These are phyloP conservation scores for Coleophora flavipennella DNA, from an alignment of 2,888 invertebrate genomes.

Conservation along the genomic window DNA sequence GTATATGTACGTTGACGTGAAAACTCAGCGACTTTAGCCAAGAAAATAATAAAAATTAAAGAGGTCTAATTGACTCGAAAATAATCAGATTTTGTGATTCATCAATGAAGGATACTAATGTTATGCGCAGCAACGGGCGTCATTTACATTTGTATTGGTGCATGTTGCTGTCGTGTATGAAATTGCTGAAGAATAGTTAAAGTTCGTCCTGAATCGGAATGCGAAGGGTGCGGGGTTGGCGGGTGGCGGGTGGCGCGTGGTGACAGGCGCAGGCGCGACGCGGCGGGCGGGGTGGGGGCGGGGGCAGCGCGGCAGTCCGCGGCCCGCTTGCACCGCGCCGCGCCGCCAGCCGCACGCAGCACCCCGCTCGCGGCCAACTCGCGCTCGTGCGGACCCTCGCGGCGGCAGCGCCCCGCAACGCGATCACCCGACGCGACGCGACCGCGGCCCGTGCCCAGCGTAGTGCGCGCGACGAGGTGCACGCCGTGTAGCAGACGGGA, in stretches of 20 bases:
- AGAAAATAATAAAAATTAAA: too few relatives aligned
- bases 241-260: not conserved
- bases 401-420: constrained; percentile 9
- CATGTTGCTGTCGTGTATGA: too few relatives aligned
- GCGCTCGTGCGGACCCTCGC: constrained; percentile 14
- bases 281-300: constrained; percentile 29
- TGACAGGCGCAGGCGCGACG: constrained; percentile 12
- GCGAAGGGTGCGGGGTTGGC: not conserved
- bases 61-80: too few relatives aligned
- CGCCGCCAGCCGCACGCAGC: constrained; percentile 13
- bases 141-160: too few relatives aligned
- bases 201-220: too few relatives aligned
- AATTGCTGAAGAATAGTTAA: too few relatives aligned
- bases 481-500: not conserved
- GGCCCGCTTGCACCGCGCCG: constrained; percentile 22
- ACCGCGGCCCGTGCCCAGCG: not conserved
- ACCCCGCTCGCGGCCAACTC: constrained; percentile 1
- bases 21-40: too few relatives aligned
- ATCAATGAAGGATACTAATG: too few relatives aligned
- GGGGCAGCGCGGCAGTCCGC: constrained; percentile 7
- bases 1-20: too few relatives aligned
- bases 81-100: too few relatives aligned
- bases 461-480: not conserved
- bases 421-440: constrained; percentile 3
- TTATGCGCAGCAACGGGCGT: too few relatives aligned